Percentiles rank a stretch among this genome's conserved stretches.
These are phyloP conservation scores for Ramphastos sulfuratus DNA, from an alignment of 2,113 vertebrate species.

Conservation along the genomic window DNA sequence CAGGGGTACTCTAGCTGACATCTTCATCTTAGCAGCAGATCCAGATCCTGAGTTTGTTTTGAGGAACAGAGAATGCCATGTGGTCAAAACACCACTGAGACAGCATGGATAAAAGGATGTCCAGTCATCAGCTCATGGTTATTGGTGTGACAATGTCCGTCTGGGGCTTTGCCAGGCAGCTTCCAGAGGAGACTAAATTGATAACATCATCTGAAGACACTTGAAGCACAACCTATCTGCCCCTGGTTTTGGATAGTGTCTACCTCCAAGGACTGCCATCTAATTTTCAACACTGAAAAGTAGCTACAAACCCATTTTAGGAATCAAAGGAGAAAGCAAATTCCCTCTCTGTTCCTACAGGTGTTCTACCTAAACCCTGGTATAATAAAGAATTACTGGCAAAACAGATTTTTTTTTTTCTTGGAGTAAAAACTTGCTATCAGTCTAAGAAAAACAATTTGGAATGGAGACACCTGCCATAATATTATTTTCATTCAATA, in stretches of 20 bases:
- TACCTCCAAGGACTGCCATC: neutral
- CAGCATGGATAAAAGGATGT: neutral
- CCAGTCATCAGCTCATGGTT: neutral
- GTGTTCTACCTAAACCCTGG: neutral
- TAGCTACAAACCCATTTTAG: neutral
- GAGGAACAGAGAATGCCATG: neutral
- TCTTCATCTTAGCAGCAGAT: neutral
- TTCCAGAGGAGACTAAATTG: neutral
- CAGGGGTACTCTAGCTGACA: neutral
- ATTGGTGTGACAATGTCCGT: neutral
- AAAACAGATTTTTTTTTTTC: neutral
- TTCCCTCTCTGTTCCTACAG: neutral
- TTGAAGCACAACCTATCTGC: neutral
- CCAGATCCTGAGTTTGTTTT: neutral
- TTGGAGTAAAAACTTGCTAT: neutral
- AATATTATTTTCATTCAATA: slow-evolving; percentile 40
- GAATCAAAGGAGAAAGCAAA: neutral
- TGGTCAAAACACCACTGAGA: neutral
- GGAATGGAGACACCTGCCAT: slow-evolving; percentile 19
- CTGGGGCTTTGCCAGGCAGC: neutral
- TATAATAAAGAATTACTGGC: neutral
- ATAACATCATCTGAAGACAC: neutral
- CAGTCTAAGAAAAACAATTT: slow-evolving; percentile 40
- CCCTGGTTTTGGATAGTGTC: neutral
- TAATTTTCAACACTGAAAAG: neutral